Base-by-base conservation (phyloP, 2,113 vertebrate species). In the Rhea pennata region DNA sequence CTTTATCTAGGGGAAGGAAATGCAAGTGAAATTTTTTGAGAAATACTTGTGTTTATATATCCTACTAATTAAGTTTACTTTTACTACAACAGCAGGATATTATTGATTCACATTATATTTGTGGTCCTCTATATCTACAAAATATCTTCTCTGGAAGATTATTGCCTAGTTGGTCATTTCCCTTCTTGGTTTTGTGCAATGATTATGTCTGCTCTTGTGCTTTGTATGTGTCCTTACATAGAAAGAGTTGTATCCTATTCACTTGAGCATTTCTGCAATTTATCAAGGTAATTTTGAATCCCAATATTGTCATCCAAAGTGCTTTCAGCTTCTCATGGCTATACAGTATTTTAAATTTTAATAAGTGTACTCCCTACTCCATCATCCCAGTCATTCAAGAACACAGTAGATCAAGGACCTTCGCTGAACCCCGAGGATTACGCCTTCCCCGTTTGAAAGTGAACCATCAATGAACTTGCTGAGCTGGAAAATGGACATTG, bases 41-140 rank as follows among this genome's bases (percentile, higher is more conserved):
- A 93, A 87, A 71, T 87, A 84, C 51, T 90, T 81, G 36, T 91
- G 16, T n/a, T 84, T 95, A 42, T 39, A 12, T 62, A 84, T 72
- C 48, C 24, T 51, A 72, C 19, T 61, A 61, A 61, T 23, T 56
- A 64, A 48, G 16, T 48, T 91, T 91, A 17, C 84, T 78, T 73
- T 67, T 58, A 82, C 67, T 92, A 24, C 23, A 91, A 56, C 27
- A 46, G 51, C 31, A 87, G 70, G 39, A 33, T 92, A 33, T 87
- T 91, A 78, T 50, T 36, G 51, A 71, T 72, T 84, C 0, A 2
- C 24, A 11, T 84, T 53, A 74, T 16, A n/a, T 88, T 84, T 89
- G 17, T 65, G 48, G 87, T 40, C 44, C 15, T 75, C n/a, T 88
- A 0, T 0, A 0, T 31, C 42, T 87, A 59, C 65, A 87, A 70